Evolutionary conservation across 2,113 vertebrate species (phyloP).

Genomic region (Salminus brasiliensis): DNA sequence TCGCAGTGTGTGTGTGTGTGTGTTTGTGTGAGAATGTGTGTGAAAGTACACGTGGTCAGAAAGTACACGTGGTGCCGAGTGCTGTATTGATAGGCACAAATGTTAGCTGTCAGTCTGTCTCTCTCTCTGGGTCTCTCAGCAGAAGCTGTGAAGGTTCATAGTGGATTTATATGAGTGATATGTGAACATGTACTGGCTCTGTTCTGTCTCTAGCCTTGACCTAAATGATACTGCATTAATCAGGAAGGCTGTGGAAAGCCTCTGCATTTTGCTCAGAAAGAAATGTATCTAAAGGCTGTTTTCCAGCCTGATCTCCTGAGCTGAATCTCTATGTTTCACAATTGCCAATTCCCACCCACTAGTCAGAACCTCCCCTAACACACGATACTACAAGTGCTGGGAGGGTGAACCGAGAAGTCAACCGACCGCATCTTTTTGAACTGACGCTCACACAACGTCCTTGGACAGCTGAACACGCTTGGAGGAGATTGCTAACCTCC

Average conservation of each 20-base stretch:
- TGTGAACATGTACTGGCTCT: slow-evolving; percentile 43
- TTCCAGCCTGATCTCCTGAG: not conserved
- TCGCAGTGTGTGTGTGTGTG: slow-evolving; percentile 31
- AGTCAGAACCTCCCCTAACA: too few relatives aligned
- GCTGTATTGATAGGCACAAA: slow-evolving; percentile 66
- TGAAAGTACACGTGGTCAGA: slow-evolving; percentile 32
- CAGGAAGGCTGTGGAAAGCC: too few relatives aligned
- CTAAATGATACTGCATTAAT: slow-evolving; percentile 16
- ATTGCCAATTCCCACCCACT: too few relatives aligned
- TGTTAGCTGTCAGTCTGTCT: slow-evolving; percentile 59
- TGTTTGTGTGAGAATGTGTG: slow-evolving; percentile 40
- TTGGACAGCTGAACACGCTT: too few relatives aligned
- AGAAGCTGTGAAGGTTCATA: slow-evolving; percentile 42
- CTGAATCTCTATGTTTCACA: too few relatives aligned
- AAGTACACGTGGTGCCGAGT: slow-evolving; percentile 47
- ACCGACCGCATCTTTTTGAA: too few relatives aligned
- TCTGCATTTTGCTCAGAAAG: too few relatives aligned
- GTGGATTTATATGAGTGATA: slow-evolving; percentile 58
- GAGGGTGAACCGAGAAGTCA: too few relatives aligned
- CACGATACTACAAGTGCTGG: too few relatives aligned
- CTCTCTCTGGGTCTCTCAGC: slow-evolving; percentile 11
- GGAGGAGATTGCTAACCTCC: too few relatives aligned
- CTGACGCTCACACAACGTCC: too few relatives aligned
- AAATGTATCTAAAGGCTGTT: too few relatives aligned
- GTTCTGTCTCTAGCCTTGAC: slow-evolving; percentile 53